phyloP scores from a whole-genome alignment of 2,888 invertebrate species.

The Blera fallax region DNA sequence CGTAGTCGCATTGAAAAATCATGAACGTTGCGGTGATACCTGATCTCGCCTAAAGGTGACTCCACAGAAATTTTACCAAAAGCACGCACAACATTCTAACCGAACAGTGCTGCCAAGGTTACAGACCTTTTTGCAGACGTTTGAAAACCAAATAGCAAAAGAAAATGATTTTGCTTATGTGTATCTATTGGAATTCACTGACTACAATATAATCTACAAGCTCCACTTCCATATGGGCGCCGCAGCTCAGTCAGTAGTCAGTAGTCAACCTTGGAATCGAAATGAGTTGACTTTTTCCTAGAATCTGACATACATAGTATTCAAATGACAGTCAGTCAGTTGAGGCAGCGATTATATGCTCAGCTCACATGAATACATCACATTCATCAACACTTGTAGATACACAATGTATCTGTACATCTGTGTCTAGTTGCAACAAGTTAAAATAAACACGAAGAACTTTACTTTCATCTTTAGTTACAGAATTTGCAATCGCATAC shows the following conservation, averaged over 20 bases:
- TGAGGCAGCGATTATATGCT: slow-evolving; percentile 5
- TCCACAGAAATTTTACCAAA: too few species aligned
- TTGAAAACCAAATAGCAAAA: too few species aligned
- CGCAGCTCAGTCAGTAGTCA: background rate
- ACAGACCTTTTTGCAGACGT: too few species aligned
- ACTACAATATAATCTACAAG: background rate
- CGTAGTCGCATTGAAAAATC: too few species aligned
- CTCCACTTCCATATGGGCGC: background rate
- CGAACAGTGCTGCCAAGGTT: too few species aligned
- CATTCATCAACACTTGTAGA: background rate
- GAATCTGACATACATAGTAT: slow-evolving; percentile 3
- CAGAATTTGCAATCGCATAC: slow-evolving; percentile 17
- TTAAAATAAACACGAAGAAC: background rate
- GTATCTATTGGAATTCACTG: background rate
- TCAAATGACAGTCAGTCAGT: slow-evolving; percentile 10
- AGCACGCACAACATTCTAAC: too few species aligned
- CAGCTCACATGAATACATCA: background rate
- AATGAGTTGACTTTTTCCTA: slow-evolving; percentile 3
- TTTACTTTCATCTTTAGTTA: slow-evolving; percentile 50
- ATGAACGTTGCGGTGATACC: too few species aligned
- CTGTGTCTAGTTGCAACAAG: background rate
- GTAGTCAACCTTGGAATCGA: slow-evolving; percentile 10
- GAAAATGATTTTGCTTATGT: background rate
- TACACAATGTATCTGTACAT: background rate
- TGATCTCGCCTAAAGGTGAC: too few species aligned